Conservation (phyloP, 2,797 vertebrate genomes). For the Hirundo rustica region DNA sequence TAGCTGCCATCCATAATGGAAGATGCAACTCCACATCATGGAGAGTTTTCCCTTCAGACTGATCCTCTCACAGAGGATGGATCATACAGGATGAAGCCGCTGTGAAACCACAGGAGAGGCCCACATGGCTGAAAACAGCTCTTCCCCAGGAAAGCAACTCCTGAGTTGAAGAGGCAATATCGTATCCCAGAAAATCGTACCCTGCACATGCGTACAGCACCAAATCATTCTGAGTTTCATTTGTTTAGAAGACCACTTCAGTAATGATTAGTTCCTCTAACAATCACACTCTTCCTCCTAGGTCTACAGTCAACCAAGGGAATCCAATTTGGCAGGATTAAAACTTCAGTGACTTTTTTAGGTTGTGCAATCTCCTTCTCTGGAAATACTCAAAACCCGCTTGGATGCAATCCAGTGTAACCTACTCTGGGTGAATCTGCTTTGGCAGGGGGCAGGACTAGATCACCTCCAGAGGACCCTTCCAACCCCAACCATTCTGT, state of each 20-base stretch:
- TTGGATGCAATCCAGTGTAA: rapidly evolving
- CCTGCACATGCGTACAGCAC: background rate
- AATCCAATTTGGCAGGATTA: background rate
- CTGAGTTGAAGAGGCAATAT: background rate
- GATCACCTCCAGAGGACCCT: background rate
- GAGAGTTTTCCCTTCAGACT: background rate
- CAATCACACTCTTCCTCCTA: background rate
- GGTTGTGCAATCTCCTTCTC: background rate
- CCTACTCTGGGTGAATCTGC: background rate
- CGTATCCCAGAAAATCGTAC: rapidly evolving
- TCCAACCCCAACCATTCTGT: background rate
- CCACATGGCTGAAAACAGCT: background rate
- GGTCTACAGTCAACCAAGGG: background rate
- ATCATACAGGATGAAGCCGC: background rate
- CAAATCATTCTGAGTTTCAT: background rate
- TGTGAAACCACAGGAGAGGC: background rate
- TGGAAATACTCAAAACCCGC: background rate
- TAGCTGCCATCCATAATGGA: background rate
- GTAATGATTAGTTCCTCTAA: background rate
- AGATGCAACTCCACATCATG: background rate
- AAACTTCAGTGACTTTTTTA: background rate
- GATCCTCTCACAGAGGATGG: background rate
- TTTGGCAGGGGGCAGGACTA: background rate
- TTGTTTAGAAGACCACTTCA: background rate
- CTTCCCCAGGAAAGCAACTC: background rate